These are phyloP conservation scores for Xenopus petersii DNA, from an alignment of 2,797 vertebrate species.

Conservation along the genomic window DNA sequence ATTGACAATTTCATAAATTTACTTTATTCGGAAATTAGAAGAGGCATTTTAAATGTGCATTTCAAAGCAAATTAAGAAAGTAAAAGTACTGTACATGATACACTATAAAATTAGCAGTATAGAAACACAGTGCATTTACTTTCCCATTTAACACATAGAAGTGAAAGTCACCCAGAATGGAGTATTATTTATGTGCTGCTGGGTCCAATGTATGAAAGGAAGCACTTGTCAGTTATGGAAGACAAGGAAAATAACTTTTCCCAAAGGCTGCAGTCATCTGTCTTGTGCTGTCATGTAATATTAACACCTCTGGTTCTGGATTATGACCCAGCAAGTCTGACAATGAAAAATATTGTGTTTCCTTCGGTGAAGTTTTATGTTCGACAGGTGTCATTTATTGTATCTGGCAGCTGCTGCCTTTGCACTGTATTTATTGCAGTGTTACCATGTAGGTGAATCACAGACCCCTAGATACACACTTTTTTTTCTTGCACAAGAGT, in stretches of 20 bases:
- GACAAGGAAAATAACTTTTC: conserved; percentile 32
- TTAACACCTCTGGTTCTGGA: conserved; percentile 35
- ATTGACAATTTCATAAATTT: no score
- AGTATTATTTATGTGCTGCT: not conserved
- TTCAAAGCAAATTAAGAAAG: no score
- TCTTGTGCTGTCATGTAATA: conserved; percentile 47
- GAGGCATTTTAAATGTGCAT: no score
- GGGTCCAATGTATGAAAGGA: conserved; percentile 26
- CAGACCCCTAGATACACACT: no score
- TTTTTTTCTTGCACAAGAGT: no score
- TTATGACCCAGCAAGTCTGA: conserved; percentile 38
- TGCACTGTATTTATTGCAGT: conserved; percentile 14
- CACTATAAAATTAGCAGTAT: no score
- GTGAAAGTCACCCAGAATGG: no score
- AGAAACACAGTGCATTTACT: no score
- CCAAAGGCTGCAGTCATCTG: conserved; percentile 36
- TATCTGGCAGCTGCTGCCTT: conserved; percentile 22
- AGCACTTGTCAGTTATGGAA: conserved; percentile 39
- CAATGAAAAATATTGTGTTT: conserved; percentile 38
- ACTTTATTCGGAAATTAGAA: no score
- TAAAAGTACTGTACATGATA: no score
- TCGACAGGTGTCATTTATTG: conserved; percentile 40
- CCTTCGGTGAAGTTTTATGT: conserved; percentile 24
- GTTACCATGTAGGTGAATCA: not conserved
- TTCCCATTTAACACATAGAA: no score